phyloP scores from a whole-genome alignment of 2,797 vertebrate species.

The Muraenolepis orangiensis region DNA sequence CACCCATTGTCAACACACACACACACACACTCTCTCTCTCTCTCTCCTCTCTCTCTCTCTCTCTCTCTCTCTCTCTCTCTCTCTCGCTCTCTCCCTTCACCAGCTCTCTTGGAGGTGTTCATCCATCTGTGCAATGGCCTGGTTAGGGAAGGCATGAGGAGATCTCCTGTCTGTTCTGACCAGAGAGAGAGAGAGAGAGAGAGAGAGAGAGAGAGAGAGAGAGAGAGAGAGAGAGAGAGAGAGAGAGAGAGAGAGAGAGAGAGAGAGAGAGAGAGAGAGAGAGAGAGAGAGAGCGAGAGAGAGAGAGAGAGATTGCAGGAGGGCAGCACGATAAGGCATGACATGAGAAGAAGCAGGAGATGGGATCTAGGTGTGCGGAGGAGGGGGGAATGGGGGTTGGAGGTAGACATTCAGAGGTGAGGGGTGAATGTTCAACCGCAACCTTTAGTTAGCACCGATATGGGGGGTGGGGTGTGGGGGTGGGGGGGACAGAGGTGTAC shows the following conservation, averaged over 20 bases:
- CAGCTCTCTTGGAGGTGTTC: conserved; percentile 6
- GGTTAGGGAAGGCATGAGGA: neutral
- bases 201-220: neutral
- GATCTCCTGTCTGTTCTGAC: neutral
- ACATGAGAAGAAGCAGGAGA: neutral
- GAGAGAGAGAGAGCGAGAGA: conserved; percentile 5
- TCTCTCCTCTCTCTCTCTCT: neutral
- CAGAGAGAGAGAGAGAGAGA: conserved; percentile 11
- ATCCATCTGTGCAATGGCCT: conserved; percentile 16
- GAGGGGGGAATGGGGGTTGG: neutral
- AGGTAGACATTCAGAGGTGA: neutral
- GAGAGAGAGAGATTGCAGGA: neutral
- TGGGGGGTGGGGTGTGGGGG: neutral
- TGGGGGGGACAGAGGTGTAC: too few relatives aligned
- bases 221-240: neutral
- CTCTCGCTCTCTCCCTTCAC: neutral
- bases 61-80: neutral
- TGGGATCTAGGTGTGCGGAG: neutral
- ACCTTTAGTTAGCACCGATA: neutral
- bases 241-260: neutral
- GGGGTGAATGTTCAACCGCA: neutral
- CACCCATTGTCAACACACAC: neutral
- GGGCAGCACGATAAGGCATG: neutral
- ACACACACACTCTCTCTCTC: conserved; percentile 7
- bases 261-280: conserved; percentile 1